Evolutionary conservation across 2,888 invertebrate species (phyloP), one percentile per base, ranked within the genome.

Genomic region (Carabus problematicus): DNA sequence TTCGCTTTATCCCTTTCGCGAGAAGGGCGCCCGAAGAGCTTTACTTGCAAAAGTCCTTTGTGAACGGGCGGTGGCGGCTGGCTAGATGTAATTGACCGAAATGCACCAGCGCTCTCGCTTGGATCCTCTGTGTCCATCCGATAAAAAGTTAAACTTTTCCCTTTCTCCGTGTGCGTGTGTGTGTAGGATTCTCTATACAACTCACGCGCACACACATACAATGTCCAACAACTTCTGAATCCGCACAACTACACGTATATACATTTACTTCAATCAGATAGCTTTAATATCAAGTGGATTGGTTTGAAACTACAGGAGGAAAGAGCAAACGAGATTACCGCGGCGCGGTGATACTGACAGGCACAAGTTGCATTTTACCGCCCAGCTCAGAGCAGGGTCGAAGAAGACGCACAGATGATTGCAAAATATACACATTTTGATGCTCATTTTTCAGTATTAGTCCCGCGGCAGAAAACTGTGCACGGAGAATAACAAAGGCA

Each of bases 401-500:
- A n/a, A 40, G 29, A 29, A 29, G 6, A 29, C 2, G 29, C 29
- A 56, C 56, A 64, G 42, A 59, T 67, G 60, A 59, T 60, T 52
- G 67, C 52, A 60, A 45, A 59, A 59, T 8, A 45, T 2, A 29
- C 43, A 59, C 19, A 60, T 67, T 66, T 60, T 60, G 67, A 59
- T 41, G 67, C 60, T 67, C 67, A 67, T 67, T 67, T 67, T 67
- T 67, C 67, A 67, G 60, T 54, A 60, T 67, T 67, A 67, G 45
- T 47, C 49, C 9, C 56, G 40, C 56, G 43, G 56, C 16, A 66
- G 49, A 66, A 66, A 64, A 66, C 56, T n/a, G n/a, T n/a, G 49
- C 49, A 64, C 18, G 55, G 63, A 64, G 41, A 67, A 66, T 66
- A 66, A 67, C 67, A 67, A 67, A 67, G 60, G 67, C 52, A 59